These are phyloP conservation scores for Tachuris rubrigastra DNA, from an alignment of 2,113 vertebrate species.

Conservation along the genomic window DNA sequence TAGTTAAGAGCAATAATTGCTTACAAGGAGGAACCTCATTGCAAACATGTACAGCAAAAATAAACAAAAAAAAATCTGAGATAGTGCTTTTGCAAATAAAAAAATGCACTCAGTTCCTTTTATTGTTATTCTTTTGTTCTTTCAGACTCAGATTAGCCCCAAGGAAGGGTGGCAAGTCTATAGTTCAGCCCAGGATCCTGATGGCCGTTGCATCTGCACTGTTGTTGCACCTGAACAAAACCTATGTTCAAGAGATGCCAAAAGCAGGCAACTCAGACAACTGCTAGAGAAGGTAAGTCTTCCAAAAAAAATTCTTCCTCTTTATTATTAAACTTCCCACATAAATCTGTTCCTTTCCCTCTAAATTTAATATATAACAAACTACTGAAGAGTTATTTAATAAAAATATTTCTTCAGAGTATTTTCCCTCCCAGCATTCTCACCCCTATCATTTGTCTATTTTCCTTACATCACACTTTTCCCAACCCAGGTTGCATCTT, in stretches of 20 bases:
- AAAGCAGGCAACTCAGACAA: slow-evolving; percentile 94
- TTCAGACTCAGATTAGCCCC: slow-evolving; percentile 91
- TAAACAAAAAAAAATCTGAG: not conserved
- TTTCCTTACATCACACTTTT: not conserved
- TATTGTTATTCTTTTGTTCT: not conserved
- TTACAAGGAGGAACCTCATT: not conserved
- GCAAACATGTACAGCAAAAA: not conserved
- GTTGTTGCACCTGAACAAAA: slow-evolving; percentile 97
- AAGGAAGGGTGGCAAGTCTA: slow-evolving; percentile 99
- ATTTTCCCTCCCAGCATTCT: not conserved
- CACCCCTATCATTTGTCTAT: not conserved
- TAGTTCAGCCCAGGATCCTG: slow-evolving; percentile 96
- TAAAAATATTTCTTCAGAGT: not conserved
- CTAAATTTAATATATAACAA: not conserved
- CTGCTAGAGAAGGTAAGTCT: slow-evolving; percentile 92
- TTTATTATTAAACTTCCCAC: not conserved
- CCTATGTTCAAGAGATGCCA: slow-evolving; percentile 95
- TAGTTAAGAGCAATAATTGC: not conserved
- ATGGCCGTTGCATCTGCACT: slow-evolving; percentile 96
- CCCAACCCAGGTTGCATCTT: not conserved
- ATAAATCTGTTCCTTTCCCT: not conserved
- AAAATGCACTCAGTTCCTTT: not conserved
- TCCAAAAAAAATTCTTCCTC: not conserved
- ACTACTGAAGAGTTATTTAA: not conserved
- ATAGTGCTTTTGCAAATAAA: not conserved